Conservation (phyloP, 2,113 vertebrate genomes). For the Salminus brasiliensis region DNA sequence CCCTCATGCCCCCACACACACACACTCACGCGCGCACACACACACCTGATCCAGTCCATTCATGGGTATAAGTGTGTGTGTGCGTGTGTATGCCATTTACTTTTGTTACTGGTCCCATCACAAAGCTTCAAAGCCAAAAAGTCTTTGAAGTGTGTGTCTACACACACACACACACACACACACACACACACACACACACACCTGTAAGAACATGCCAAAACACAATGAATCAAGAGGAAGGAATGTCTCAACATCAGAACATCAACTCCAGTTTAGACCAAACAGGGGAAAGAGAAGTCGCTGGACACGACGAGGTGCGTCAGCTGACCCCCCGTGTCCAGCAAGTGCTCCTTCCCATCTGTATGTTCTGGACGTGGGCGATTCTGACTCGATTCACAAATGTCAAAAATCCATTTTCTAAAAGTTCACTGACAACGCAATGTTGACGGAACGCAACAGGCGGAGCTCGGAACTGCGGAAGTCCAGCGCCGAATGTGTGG, state of each 20-base stretch:
- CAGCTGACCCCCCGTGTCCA: no score
- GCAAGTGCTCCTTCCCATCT: no score
- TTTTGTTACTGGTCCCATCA: neutral
- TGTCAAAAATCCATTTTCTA: no score
- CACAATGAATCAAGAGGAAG: neutral
- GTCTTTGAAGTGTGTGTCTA: constrained; percentile 11
- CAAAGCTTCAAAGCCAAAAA: constrained; percentile 3
- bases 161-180: constrained; percentile 19
- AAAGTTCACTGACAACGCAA: no score
- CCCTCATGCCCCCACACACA: neutral
- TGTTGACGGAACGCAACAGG: no score
- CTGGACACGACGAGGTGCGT: neutral
- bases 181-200: constrained; percentile 21
- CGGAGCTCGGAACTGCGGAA: no score
- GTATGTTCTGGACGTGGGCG: no score
- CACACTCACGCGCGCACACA: neutral
- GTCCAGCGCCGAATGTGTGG: no score
- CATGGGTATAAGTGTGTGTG: neutral
- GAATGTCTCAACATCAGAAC: no score
- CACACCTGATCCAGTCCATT: neutral
- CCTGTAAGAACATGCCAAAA: constrained; percentile 8
- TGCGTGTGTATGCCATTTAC: neutral
- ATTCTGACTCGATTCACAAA: no score
- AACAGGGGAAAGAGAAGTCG: neutral
- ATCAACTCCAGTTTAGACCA: neutral